Conservation (phyloP, 2,888 invertebrate genomes). For the Encarsia formosa region DNA sequence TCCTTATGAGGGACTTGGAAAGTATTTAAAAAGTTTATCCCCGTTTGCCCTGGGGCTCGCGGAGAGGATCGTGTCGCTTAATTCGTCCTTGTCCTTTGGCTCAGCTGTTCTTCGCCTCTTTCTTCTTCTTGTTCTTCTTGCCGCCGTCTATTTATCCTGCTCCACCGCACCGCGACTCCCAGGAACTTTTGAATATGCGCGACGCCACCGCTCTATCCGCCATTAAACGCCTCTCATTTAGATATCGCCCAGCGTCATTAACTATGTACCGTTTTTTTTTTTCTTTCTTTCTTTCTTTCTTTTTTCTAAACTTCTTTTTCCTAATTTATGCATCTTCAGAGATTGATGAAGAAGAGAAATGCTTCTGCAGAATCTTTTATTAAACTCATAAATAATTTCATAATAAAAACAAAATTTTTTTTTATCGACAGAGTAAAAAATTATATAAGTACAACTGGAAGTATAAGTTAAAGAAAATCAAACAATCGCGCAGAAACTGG, state of each 20-base stretch:
- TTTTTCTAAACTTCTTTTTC: not conserved
- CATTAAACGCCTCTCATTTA: constrained; percentile 24
- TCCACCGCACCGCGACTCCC: constrained; percentile 1
- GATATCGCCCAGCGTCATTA: constrained; percentile 27
- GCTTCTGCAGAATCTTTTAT: too few relatives aligned
- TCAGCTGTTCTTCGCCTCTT: not conserved
- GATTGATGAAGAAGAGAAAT: constrained; percentile 12
- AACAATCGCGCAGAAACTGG: too few relatives aligned
- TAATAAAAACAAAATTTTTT: too few relatives aligned
- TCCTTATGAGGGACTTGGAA: constrained; percentile 45
- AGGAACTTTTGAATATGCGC: constrained; percentile 26
- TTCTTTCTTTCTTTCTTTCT: constrained; percentile 8
- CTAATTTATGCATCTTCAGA: constrained; percentile 13
- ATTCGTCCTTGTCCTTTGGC: constrained; percentile 34
- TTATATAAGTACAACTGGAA: too few relatives aligned
- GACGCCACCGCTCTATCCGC: constrained; percentile 19
- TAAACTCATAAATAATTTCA: too few relatives aligned
- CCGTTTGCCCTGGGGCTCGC: constrained; percentile 34
- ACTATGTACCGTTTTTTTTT: constrained; percentile 19
- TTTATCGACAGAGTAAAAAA: too few relatives aligned
- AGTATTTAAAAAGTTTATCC: constrained; percentile 50
- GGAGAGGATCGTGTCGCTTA: constrained; percentile 23
- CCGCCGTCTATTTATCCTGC: constrained; percentile 24
- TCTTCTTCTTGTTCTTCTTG: constrained; percentile 3
- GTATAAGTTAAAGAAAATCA: too few relatives aligned